Conservation (phyloP, 2,113 vertebrate species). For the Leptobrachium ailaonicum region DNA sequence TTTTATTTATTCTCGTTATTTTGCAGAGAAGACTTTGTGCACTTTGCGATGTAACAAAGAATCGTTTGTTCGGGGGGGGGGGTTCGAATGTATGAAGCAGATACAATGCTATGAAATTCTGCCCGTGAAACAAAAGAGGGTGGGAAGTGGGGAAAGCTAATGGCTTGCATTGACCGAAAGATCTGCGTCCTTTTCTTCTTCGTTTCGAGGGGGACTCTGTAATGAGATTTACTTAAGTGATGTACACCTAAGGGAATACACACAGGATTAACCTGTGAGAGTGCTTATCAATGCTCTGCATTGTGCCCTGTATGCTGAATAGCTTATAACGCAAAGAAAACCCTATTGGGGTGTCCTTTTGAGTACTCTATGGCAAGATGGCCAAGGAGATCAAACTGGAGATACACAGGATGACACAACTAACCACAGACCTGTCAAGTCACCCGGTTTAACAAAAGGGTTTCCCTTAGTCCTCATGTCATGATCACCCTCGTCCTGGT, state of each 20-base stretch:
- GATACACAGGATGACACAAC: too few relatives aligned
- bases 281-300: background rate
- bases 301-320: too few relatives aligned
- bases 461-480: too few relatives aligned
- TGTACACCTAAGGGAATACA: background rate
- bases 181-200: background rate
- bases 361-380: too few relatives aligned
- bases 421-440: too few relatives aligned
- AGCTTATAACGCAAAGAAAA: too few relatives aligned
- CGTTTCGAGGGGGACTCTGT: background rate
- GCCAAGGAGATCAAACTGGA: too few relatives aligned
- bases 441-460: too few relatives aligned
- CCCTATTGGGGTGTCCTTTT: too few relatives aligned
- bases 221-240: constrained; percentile 15
- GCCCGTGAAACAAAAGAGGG: constrained; percentile 58
- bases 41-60: constrained; percentile 73
- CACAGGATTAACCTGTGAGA: background rate
- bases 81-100: constrained; percentile 70
- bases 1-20: constrained; percentile 40
- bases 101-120: constrained; percentile 73
- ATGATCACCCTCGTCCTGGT: too few relatives aligned
- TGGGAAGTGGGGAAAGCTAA: constrained; percentile 53
- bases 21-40: constrained; percentile 71
- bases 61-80: constrained; percentile 67
- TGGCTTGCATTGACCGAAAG: constrained; percentile 51